Evolutionary conservation across 2,888 invertebrate genomes (phyloP).

Genomic region (Thera britannica): DNA sequence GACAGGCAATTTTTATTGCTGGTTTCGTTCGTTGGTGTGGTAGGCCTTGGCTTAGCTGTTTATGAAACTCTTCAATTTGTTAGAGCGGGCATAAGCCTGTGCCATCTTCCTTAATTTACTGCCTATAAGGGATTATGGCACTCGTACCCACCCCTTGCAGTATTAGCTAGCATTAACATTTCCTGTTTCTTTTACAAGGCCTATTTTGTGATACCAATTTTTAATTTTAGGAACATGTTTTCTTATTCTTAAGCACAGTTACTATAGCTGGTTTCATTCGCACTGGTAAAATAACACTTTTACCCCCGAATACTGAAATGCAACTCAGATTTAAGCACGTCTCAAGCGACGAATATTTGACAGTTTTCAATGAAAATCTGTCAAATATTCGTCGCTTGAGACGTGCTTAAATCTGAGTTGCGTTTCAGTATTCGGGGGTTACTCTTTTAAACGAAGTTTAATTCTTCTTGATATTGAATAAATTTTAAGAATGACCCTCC

Average conservation of each 20-base stretch:
- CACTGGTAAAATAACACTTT: no score
- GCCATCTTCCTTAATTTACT: constrained; percentile 25
- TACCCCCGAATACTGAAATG: no score
- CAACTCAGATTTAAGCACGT: no score
- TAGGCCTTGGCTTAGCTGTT: not conserved
- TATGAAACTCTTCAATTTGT: constrained; percentile 17
- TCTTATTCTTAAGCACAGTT: not conserved
- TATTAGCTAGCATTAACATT: constrained; percentile 2
- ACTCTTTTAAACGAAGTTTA: no score
- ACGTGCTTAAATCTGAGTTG: no score
- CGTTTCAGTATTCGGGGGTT: no score
- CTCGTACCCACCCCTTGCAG: constrained; percentile 22
- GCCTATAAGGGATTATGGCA: constrained; percentile 25
- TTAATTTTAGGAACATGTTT: constrained; percentile 7
- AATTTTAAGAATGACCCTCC: no score
- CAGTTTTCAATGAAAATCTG: no score
- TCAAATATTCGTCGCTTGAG: no score
- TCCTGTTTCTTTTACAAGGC: constrained; percentile 19
- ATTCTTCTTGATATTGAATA: no score
- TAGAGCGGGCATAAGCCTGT: constrained; percentile 5
- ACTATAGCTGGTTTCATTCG: no score
- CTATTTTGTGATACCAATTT: constrained; percentile 16
- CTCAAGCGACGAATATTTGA: no score
- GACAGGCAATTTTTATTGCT: not conserved
- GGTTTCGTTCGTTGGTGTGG: not conserved